Base-by-base conservation (phyloP, 2,113 vertebrate species). In the Mesoclemmys tuberculata region DNA sequence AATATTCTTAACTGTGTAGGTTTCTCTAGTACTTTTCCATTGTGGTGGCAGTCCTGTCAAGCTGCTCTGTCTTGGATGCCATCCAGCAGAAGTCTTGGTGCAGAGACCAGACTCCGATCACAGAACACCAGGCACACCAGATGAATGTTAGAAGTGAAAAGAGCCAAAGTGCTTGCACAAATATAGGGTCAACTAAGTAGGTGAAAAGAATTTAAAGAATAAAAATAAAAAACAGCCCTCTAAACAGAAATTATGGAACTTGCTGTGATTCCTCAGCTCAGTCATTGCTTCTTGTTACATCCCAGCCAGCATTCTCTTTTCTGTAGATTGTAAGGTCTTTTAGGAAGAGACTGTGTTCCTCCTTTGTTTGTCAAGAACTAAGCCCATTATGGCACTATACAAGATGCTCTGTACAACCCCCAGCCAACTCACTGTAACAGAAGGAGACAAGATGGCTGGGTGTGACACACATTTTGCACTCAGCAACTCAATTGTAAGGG, bases 1-100 rank as follows among this genome's bases (percentile, higher is more conserved):
- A 93, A 82, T 91, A 88, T 95, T 95, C 96, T 1, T 88, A 83
- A 56, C 24, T 55, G 71, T 88, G 89, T 92, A 96, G 88, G 27
- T 96, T 49, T 74, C 49, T 86, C 55, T 26, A 77, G 41, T n/a
- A 84, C 58, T 29, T 61, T 31, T 29, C 29, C 29, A 61, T 83
- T 49, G 46, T 1, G 1, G 78, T 10, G 92, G 54, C 78, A 35
- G 80, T n/a, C 35, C 35, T 68, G 89, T 80, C 68, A 90, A 41
- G 64, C 44, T 49, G 10, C 78, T 84, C 21, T 68, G 84, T 56
- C 49, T 41, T 58, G 68, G 38, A 74, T 29, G 89, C 24, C 13
- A 89, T 77, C 75, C 84, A 91, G 89, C 83, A 71, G 87, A 92
- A 61, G 2, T 91, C 35, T n/a, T 85, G 78, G 41, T 89, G 56